These are phyloP conservation scores for Physella acuta DNA, from an alignment of 1,140 invertebrate genomes.

Conservation along the genomic window DNA sequence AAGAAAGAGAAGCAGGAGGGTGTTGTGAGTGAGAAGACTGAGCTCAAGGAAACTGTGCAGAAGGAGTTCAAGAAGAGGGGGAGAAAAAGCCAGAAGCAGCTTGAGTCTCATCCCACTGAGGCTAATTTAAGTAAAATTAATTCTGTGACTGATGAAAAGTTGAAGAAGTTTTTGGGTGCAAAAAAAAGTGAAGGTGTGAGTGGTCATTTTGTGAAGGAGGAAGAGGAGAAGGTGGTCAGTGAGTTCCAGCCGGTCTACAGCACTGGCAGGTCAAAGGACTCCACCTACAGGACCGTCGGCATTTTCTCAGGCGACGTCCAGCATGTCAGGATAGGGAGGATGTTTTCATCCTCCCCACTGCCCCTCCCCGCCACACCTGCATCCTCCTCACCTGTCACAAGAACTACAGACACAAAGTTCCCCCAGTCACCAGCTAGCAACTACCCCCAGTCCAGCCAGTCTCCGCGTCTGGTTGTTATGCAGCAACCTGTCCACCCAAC, in stretches of 20 bases:
- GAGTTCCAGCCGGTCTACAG: background rate
- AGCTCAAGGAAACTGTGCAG: slow-evolving; percentile 1
- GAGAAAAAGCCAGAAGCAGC: background rate
- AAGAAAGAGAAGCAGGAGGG: background rate
- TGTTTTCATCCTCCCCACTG: background rate
- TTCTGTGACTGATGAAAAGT: slow-evolving; percentile 19
- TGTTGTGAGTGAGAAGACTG: background rate
- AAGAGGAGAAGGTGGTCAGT: background rate
- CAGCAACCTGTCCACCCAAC: too few relatives aligned
- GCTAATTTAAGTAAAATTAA: slow-evolving; percentile 14
- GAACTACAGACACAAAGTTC: too few relatives aligned
- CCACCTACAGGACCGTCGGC: slow-evolving; percentile 10
- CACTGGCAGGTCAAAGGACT: background rate
- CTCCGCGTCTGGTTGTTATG: too few relatives aligned
- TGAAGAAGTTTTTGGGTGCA: slow-evolving; percentile 17
- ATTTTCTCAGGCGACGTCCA: slow-evolving; percentile 23
- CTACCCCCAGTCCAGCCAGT: too few relatives aligned
- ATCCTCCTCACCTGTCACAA: background rate
- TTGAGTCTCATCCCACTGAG: background rate
- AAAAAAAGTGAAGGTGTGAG: background rate
- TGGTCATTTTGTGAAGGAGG: background rate
- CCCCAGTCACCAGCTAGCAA: too few relatives aligned
- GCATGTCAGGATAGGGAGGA: slow-evolving; percentile 11
- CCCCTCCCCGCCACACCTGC: background rate
- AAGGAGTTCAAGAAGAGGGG: slow-evolving; percentile 9